Conservation (phyloP, 2,888 invertebrate genomes). For the Drosophila parthenogenetica region DNA sequence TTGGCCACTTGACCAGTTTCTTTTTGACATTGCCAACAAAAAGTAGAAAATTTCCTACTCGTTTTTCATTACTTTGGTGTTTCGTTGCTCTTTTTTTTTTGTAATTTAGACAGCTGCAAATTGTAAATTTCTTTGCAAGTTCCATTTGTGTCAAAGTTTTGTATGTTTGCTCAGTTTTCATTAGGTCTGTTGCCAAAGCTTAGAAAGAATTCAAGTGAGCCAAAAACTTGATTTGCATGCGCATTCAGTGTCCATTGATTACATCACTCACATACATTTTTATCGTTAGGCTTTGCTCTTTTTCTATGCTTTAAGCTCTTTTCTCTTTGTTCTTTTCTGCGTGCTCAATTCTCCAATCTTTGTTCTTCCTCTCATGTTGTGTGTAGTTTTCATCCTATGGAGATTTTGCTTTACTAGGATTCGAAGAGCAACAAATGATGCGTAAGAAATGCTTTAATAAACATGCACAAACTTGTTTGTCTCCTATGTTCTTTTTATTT, state of each 20-base stretch:
- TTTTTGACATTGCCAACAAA: conserved; percentile 7
- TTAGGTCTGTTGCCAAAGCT: conserved; percentile 42
- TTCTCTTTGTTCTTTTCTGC: neutral
- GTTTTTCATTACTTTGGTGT: neutral
- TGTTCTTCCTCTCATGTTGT: neutral
- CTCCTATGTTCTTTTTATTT: no score
- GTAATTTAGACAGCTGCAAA: conserved; percentile 17
- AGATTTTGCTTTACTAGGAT: conserved; percentile 16
- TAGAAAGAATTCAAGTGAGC: conserved; percentile 4
- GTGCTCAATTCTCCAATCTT: neutral
- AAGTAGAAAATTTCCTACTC: neutral
- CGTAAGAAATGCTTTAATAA: conserved; percentile 78
- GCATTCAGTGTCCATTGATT: conserved; percentile 9
- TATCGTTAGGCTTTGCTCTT: no score
- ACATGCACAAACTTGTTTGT: conserved; percentile 33
- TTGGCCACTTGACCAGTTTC: conserved; percentile 24
- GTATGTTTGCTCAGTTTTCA: conserved; percentile 53
- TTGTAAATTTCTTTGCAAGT: conserved; percentile 40
- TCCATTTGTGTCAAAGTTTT: conserved; percentile 52
- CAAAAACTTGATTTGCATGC: conserved; percentile 45
- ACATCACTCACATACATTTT: neutral
- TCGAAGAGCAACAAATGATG: conserved; percentile 68
- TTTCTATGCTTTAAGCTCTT: neutral
- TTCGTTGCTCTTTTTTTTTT: neutral
- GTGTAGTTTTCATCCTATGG: neutral